Evolutionary conservation across 2,113 vertebrate species (phyloP).

Genomic region (Cephalopterus ornatus): DNA sequence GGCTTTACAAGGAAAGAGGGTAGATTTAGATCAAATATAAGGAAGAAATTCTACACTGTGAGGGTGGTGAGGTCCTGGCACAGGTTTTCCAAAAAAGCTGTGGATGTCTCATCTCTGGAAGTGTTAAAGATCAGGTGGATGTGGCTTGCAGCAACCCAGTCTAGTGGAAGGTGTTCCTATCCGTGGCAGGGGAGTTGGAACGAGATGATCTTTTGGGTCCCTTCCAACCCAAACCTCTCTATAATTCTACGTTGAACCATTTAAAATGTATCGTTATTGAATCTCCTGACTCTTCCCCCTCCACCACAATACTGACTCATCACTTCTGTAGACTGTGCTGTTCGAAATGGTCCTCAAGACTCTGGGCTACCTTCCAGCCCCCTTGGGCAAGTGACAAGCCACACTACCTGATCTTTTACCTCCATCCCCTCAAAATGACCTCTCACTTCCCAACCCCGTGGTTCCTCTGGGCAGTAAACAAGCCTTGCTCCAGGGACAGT

Average conservation of each 20-base stretch:
- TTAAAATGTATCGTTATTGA: background rate
- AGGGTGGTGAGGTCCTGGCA: accelerated
- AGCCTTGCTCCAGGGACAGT: background rate
- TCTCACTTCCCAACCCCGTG: background rate
- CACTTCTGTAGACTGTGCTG: background rate
- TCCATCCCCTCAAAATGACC: background rate
- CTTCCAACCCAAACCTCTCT: background rate
- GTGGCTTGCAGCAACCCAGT: accelerated
- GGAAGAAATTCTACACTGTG: background rate
- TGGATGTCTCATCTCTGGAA: background rate
- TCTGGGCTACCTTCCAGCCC: background rate
- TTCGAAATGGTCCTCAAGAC: background rate
- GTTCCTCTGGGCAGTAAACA: background rate
- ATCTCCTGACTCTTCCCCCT: background rate
- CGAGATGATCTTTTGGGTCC: background rate
- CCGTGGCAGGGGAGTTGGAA: background rate
- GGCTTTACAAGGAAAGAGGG: background rate
- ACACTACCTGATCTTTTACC: background rate
- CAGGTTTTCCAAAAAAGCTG: background rate
- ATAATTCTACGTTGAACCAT: background rate
- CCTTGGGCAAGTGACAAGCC: background rate
- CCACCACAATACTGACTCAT: background rate
- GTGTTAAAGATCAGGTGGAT: accelerated
- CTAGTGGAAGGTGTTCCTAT: background rate
- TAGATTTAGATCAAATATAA: background rate